Conservation (phyloP, 2,797 vertebrate species). For the Enteromius radiatus region DNA sequence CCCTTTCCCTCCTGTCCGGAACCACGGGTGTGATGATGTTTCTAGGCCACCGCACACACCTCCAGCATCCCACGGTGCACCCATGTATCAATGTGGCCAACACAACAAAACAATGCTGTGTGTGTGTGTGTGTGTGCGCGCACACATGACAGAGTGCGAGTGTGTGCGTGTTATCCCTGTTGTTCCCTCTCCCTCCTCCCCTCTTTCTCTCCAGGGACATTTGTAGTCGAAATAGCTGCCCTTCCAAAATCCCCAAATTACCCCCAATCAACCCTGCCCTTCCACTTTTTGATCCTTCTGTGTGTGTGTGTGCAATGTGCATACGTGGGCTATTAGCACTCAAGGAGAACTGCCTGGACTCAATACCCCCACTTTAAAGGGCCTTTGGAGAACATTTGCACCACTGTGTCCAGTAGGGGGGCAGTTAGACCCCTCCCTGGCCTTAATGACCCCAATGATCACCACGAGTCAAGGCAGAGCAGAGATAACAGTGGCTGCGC, state of each 20-base stretch:
- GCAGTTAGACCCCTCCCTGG: not conserved
- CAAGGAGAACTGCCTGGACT: not conserved
- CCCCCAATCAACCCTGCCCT: constrained; percentile 59
- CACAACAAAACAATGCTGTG: constrained; percentile 25
- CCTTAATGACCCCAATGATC: constrained; percentile 4
- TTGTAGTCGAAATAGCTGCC: constrained; percentile 53
- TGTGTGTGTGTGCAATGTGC: constrained; percentile 5
- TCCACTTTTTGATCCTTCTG: constrained; percentile 43
- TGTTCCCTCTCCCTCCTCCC: constrained; percentile 31
- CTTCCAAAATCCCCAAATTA: constrained; percentile 56
- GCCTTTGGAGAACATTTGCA: constrained; percentile 6
- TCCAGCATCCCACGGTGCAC: constrained; percentile 45
- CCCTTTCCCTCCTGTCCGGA: constrained; percentile 20
- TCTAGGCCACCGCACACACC: constrained; percentile 52
- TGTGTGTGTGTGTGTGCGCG: not conserved
- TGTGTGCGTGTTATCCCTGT: constrained; percentile 5
- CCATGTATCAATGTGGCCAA: constrained; percentile 29
- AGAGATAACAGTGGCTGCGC: constrained; percentile 7
- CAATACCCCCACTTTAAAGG: not conserved
- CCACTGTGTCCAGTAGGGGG: not conserved
- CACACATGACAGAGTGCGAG: constrained; percentile 12
- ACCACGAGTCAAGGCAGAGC: constrained; percentile 17
- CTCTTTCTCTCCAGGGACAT: constrained; percentile 27
- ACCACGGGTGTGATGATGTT: constrained; percentile 37
- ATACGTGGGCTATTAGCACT: constrained; percentile 23